These are phyloP conservation scores for Phengaris alcon DNA, from an alignment of 2,888 invertebrate genomes.

Conservation along the genomic window DNA sequence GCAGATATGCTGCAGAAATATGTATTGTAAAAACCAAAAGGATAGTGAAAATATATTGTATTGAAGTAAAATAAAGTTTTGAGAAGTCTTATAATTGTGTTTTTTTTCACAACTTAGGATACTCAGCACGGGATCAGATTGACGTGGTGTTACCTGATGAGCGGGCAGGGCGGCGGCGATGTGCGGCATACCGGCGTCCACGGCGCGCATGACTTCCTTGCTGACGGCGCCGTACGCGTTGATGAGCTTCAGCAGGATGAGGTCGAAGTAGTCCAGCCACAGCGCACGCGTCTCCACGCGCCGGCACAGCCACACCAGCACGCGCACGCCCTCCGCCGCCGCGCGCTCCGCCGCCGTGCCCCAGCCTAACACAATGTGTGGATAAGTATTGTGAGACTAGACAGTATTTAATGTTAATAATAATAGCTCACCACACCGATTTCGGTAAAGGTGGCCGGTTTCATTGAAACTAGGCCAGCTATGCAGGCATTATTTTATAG, in stretches of 20 bases:
- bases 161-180: slow-evolving; percentile 91
- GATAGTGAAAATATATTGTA: no score
- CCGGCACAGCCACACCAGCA: slow-evolving; percentile 91
- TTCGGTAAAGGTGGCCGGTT: no score
- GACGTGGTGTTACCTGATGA: slow-evolving; percentile 71
- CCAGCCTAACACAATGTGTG: slow-evolving; percentile 52
- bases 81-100: no score
- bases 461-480: no score
- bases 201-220: slow-evolving; percentile 88
- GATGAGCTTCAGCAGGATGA: slow-evolving; percentile 92
- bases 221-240: slow-evolving; percentile 88
- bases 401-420: no score
- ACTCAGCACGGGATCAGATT: no score
- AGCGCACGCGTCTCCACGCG: slow-evolving; percentile 86
- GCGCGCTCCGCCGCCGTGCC: slow-evolving; percentile 80
- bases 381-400: not conserved
- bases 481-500: no score
- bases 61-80: no score
- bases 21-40: no score
- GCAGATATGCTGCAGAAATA: no score
- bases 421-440: no score
- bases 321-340: slow-evolving; percentile 87
- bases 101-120: no score
- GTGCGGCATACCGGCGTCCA: slow-evolving; percentile 88
- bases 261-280: slow-evolving; percentile 94